phyloP scores from a whole-genome alignment of 2,797 vertebrate genomes.

The Hylomyscus alleni region DNA sequence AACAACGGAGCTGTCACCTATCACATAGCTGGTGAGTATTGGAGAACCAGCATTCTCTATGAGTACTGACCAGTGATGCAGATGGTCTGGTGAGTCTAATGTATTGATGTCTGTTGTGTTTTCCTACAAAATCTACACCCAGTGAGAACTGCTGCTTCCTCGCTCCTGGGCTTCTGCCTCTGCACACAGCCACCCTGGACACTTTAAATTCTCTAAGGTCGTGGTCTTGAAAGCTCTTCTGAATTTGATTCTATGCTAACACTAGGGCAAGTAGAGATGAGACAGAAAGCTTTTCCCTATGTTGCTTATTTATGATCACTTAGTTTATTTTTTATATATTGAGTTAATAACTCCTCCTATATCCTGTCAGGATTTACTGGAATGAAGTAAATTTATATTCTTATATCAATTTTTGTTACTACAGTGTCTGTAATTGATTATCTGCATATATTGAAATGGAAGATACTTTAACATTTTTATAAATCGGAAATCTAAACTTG shows the following conservation, averaged over 20 bases:
- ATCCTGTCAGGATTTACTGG: neutral
- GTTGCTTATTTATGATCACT: neutral
- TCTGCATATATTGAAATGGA: neutral
- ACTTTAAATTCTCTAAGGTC: neutral
- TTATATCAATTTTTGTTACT: neutral
- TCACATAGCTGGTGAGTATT: slow-evolving; percentile 91
- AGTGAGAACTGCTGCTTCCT: neutral
- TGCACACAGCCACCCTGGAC: neutral
- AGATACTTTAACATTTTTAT: neutral
- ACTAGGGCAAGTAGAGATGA: neutral
- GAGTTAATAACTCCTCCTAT: neutral
- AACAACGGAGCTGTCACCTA: slow-evolving; percentile 93
- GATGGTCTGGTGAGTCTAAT: neutral
- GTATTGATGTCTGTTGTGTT: slow-evolving; percentile 28
- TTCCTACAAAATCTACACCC: neutral
- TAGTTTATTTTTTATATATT: slow-evolving; percentile 18
- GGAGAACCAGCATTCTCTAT: neutral
- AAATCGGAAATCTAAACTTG: neutral
- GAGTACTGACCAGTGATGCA: neutral
- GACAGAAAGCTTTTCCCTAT: neutral
- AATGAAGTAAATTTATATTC: neutral
- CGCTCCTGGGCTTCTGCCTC: neutral
- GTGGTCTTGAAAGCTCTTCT: neutral
- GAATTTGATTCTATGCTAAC: neutral
- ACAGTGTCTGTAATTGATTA: neutral